Percentiles rank a stretch among this genome's conserved stretches.
Evolutionary conservation across 1,140 invertebrate genomes (phyloP).

Genomic region (Neoseiulus cucumeris): DNA sequence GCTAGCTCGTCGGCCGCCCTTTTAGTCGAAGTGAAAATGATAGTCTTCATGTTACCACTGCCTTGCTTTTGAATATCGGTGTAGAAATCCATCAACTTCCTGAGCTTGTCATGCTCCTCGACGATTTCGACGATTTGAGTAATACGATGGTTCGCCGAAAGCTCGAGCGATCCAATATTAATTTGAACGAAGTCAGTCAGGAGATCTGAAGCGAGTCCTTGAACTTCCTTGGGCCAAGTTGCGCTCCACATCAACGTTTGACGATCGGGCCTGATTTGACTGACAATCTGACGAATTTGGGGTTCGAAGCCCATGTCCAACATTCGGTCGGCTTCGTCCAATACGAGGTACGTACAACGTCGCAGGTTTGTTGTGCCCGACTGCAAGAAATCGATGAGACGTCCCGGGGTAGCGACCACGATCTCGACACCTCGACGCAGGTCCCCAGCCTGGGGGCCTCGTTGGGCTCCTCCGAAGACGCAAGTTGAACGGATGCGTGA

Average conservation of each 20-base stretch:
- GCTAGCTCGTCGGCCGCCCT: constrained; percentile 33
- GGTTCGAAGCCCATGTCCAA: constrained; percentile 41
- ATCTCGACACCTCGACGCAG: constrained; percentile 32
- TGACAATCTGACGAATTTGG: constrained; percentile 34
- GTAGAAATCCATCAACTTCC: constrained; percentile 12
- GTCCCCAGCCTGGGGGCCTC: constrained; percentile 43
- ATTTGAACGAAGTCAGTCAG: constrained; percentile 12
- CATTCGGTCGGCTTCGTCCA: constrained; percentile 39
- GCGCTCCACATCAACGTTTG: constrained; percentile 36
- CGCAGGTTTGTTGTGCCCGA: constrained; percentile 34
- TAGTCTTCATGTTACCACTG: constrained; percentile 17
- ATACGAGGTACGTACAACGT: constrained; percentile 34
- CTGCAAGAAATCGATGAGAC: constrained; percentile 39
- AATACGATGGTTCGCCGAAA: constrained; percentile 37
- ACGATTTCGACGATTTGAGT: constrained; percentile 30
- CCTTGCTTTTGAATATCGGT: background rate
- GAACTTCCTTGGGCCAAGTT: constrained; percentile 28
- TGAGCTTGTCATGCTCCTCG: constrained; percentile 17
- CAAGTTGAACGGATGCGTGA: constrained; percentile 86
- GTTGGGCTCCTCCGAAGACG: constrained; percentile 83
- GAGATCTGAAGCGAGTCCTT: constrained; percentile 12
- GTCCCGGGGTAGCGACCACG: constrained; percentile 36
- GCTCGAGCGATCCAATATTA: constrained; percentile 27
- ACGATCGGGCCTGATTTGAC: constrained; percentile 35
- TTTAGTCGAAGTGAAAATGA: constrained; percentile 37